Evolutionary conservation across 2,888 invertebrate genomes (phyloP), one percentile per base, ranked within the genome.

Genomic region (Halocaridina rubra): DNA sequence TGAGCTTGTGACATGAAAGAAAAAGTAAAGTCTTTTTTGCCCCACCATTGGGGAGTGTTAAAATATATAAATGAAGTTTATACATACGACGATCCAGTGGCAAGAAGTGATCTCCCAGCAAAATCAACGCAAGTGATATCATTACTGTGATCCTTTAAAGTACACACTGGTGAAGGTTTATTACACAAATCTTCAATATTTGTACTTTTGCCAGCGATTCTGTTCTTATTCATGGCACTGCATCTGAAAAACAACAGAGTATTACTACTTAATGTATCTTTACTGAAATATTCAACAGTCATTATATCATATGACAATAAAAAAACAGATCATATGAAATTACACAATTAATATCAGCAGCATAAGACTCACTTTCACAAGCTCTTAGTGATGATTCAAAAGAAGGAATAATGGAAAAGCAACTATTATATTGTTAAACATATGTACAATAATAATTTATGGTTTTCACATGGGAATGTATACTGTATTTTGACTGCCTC

Each of bases 101-200:
- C 92, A 80, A 94, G 90, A 22, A 93, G 91, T 89, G 92, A 93
- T 90, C 92, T 91, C 27, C 91, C 91, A 76, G 93, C 93, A 90
- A 94, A 94, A 90, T 94, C 94, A 88, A 94, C 93, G 89, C 93
- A 92, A 72, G 93, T 94, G 74, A 94, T 93, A 91, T 94, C 94
- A 90, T 93, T 93, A 16, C 91, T 91, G 89, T 94, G 93, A 75
- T 91, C 91, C 74, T 91, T 91, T 22, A 94, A 90, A 22, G 91
- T 92, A 53, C 76, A 79, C 0, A 77, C 71, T 1, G 86, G 86
- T n/a, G 67, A 30, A 7, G 75, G 57, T 16, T 27, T 39, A 2
- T 27, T 19, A 3, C 0, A 33, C 27, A 57, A 72, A 1, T n/a
- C 75, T 24, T 75, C 84, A n/a, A 46, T 67, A 29, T 30, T 78